Base-by-base conservation (phyloP, 1,140 invertebrate genomes). In the Penaeus vannamei region DNA sequence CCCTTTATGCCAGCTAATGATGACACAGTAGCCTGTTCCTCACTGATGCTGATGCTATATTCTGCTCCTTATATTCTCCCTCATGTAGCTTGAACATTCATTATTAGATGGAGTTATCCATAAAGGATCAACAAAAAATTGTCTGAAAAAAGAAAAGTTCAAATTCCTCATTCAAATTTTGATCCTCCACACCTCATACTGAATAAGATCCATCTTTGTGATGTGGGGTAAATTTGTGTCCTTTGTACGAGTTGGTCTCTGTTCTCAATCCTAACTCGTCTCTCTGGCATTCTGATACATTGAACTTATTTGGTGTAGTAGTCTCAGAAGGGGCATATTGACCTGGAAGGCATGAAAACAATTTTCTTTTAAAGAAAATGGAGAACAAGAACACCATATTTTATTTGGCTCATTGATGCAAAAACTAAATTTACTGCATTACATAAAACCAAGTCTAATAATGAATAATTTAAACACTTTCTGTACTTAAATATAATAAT, bases 201-300 rank as follows among this genome's bases (percentile, higher is more conserved):
- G 95, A 95, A 8, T 94, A 94, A 7, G 94, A 95, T 0, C 94
- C 93, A 86, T 95, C 95, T 92, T 95, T 92, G 92, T 93, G 76
- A 91, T 91, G 23, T 88, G 90, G 64, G 89, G 60, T 84, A 90
- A 80, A 79, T 83, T 69, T 36, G 84, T 91, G 76, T 92, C 91
- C 86, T 92, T 92, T 1, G 79, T 85, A 14, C 90, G 80, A 79
- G 85, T 92, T 32, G 92, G 92, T 95, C 96, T 92, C 95, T 96
- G 93, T 87, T 94, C 93, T 89, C 80, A 99, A 94, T 91, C 98
- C 97, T 92, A 96, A 96, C 92, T 98, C 2, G 98, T 98, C 92
- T 98, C 97, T 92, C 98, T 97, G 8, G 98, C 97, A 93, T 99
- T 99, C 93, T 98, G 97, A 93, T 99, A 98, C 97, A 99, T 98